Evolutionary conservation across 2,113 vertebrate species (phyloP).

Genomic region (Malurus melanocephalus): DNA sequence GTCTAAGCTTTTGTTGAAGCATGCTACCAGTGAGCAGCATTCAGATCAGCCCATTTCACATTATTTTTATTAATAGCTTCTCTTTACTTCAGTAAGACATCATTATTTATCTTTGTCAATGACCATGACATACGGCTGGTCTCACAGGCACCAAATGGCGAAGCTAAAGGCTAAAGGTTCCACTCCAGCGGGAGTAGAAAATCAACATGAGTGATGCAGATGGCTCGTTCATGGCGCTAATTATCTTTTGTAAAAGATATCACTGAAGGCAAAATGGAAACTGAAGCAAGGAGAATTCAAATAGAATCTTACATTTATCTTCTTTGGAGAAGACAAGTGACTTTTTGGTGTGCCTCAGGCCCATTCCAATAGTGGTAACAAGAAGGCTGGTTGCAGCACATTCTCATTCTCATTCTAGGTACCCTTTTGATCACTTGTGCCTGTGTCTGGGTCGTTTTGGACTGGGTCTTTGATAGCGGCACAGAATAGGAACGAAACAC

Average conservation of each 20-base stretch:
- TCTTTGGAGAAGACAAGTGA: neutral
- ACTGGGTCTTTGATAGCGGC: neutral
- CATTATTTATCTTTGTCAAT: constrained; percentile 66
- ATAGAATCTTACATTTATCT: neutral
- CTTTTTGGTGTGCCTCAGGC: neutral
- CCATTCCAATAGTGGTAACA: neutral
- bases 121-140: constrained; percentile 38
- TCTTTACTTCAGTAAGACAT: constrained; percentile 38
- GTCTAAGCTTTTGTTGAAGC: neutral
- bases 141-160: constrained; percentile 45
- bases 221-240: neutral
- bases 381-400: neutral
- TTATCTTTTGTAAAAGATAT: constrained; percentile 22
- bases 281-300: neutral
- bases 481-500: neutral
- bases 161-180: constrained; percentile 51
- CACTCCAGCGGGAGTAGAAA: constrained; percentile 18
- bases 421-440: neutral
- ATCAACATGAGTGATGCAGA: constrained; percentile 42
- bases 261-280: constrained; percentile 28
- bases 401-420: neutral
- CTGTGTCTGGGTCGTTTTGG: neutral
- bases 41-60: constrained; percentile 27
- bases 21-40: neutral
- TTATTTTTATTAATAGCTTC: constrained; percentile 61